These are phyloP conservation scores for Gymnosoma rotundatum DNA, from an alignment of 2,888 invertebrate genomes.

Conservation along the genomic window DNA sequence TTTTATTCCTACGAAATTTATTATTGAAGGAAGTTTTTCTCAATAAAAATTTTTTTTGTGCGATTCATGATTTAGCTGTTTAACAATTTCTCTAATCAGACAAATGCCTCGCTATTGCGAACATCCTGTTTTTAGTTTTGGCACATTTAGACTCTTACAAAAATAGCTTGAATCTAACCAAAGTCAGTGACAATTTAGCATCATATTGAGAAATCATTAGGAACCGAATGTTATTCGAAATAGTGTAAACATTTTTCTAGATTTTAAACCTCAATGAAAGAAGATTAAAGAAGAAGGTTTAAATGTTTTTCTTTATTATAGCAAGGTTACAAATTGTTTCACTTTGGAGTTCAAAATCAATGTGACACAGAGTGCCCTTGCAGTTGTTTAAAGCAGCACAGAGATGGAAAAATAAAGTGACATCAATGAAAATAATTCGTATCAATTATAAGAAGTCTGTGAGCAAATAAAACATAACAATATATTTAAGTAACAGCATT, in stretches of 20 bases:
- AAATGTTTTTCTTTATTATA: slow-evolving; percentile 47
- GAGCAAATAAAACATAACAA: no score
- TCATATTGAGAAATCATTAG: slow-evolving; percentile 73
- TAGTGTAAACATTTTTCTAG: slow-evolving; percentile 24
- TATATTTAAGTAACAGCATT: no score
- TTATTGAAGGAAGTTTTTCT: no score
- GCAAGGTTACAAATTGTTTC: slow-evolving; percentile 62
- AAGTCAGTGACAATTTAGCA: slow-evolving; percentile 79
- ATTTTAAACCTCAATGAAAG: slow-evolving; percentile 26
- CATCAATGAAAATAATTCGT: no score
- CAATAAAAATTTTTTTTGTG: no score
- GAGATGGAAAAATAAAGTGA: no score
- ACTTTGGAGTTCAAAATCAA: slow-evolving; percentile 62
- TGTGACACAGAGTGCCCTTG: slow-evolving; percentile 76
- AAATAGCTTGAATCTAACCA: slow-evolving; percentile 79
- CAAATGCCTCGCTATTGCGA: slow-evolving; percentile 74
- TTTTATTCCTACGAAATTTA: no score
- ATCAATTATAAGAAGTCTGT: no score
- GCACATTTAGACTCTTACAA: slow-evolving; percentile 75
- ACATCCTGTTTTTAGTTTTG: slow-evolving; percentile 73
- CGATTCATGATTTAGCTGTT: neutral
- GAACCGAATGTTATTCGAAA: neutral
- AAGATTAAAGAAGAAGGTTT: slow-evolving; percentile 39
- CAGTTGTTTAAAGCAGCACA: slow-evolving; percentile 18
- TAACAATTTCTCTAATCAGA: slow-evolving; percentile 67